Evolutionary conservation across 2,888 invertebrate genomes (phyloP), one percentile per base, ranked within the genome.

Genomic region (Sesia bembeciformis): DNA sequence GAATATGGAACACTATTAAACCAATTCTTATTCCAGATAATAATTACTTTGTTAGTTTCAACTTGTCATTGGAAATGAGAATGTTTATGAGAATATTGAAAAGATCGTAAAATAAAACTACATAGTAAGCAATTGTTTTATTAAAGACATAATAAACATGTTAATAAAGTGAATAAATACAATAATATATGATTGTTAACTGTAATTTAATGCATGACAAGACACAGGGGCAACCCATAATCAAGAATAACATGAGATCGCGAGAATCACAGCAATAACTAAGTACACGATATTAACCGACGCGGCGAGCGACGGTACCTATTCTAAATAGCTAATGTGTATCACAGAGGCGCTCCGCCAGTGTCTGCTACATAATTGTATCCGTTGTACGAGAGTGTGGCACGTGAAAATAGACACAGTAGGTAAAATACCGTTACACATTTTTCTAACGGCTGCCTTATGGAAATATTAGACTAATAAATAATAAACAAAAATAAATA

Each of bases 131-230:
- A 86, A 83, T 84, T 79, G 72, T 85, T 89, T 88, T 89, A 88
- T 87, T 89, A 88, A 85, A 89, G 86, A 84, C 81, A 82, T 88
- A 89, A 87, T 88, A 89, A 89, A 88, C 86, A 88, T 87, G 81
- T 84, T 85, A 80, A 84, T 87, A 86, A 87, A 87, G 84, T 86
- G 87, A 86, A 85, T 87, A 79, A 81, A 84, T 87, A 87, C 83
- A 84, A 81, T 71, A 57, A 57, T 57, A 54, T 56, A 56, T 56
- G 55, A 59, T 58, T 52, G 54, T 55, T 59, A 58, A 55, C 55
- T 53, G 56, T 58, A 53, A 72, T 72, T 67, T 74, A 62, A 76
- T 78, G 80, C 72, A 76, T 71, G 75, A 74, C 62, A 64, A 77
- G 73, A 81, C 66, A 75, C 72, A 63, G 72, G 72, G 70, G 76